Evolutionary conservation across 1,140 invertebrate genomes (phyloP).

Genomic region (Bombus turneri): DNA sequence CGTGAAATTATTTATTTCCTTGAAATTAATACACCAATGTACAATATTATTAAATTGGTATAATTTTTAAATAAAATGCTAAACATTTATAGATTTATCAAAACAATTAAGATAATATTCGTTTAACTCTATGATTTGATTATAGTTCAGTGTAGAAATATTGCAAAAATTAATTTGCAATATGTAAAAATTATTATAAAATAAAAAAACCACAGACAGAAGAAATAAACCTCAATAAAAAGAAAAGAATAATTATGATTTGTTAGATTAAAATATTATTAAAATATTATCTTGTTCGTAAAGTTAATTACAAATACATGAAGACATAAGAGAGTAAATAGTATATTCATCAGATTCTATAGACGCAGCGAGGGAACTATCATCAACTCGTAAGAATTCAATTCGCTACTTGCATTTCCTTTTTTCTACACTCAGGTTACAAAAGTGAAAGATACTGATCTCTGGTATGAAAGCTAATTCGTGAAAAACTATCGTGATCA

Average conservation of each 20-base stretch:
- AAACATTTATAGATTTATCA: too few relatives aligned
- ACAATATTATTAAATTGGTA: too few relatives aligned
- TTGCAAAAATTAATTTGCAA: too few relatives aligned
- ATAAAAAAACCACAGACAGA: neutral
- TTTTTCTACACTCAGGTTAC: too few relatives aligned
- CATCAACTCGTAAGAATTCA: neutral
- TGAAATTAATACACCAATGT: too few relatives aligned
- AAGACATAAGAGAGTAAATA: too few relatives aligned
- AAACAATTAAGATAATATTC: too few relatives aligned
- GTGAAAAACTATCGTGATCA: neutral
- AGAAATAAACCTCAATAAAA: neutral
- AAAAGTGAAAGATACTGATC: neutral
- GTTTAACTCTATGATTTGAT: too few relatives aligned
- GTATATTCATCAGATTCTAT: too few relatives aligned
- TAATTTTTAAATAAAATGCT: too few relatives aligned
- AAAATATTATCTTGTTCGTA: neutral
- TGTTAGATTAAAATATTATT: neutral
- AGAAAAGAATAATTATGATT: neutral
- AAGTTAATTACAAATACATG: neutral
- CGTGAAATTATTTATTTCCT: too few relatives aligned
- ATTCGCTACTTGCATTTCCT: neutral
- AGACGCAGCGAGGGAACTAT: neutral
- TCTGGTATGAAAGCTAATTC: neutral
- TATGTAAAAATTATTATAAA: neutral
- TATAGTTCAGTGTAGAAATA: too few relatives aligned